Base-by-base conservation (phyloP, 2,113 vertebrate genomes). In the Grallaria varia region DNA sequence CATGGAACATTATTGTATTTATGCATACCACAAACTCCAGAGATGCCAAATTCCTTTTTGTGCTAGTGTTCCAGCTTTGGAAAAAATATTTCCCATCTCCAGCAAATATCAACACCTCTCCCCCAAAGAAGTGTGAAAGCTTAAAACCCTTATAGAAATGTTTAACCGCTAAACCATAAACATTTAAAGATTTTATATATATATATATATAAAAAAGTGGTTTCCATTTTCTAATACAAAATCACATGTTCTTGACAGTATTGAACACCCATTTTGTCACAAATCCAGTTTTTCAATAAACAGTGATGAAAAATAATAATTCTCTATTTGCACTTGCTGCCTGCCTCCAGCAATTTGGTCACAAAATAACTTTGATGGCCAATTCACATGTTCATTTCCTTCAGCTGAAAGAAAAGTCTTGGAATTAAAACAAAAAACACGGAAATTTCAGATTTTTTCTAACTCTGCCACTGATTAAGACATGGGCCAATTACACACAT, bases 11-110 rank as follows among this genome's bases (percentile, higher is more conserved):
- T 87, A 66, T 42, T 96, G 30, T 81, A 87, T 89, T 93, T 95
- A 76, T 84, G 90, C 95, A 94, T 97, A 76, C 94, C 92, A 93
- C 93, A 94, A 68, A 90, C 90, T 93, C 88, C 67, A 76, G 53
- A 94, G 83, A 96, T 68, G 47, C 81, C 75, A 53, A 60, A 78
- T 84, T 87, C 83, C 62, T 94, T 90, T 37, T 53, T 5, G 6
- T 72, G 53, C 35, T 75, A 3, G n/a, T 72, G 58, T 73, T 93
- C 27, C 83, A 79, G 58, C 49, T 76, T 74, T 84, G 39, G 10
- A 72, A 89, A 90, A 86, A 28, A 9, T 33, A 68, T 64, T 88
- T 88, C 28, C 28, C 35, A 44, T 56, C 73, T 81, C 35, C 33
- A 47, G 6, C 27, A 85, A 83, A 56, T 28, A 84, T 75, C 68